phyloP scores from a whole-genome alignment of 1,140 invertebrate species.

The Dryas iulia region DNA sequence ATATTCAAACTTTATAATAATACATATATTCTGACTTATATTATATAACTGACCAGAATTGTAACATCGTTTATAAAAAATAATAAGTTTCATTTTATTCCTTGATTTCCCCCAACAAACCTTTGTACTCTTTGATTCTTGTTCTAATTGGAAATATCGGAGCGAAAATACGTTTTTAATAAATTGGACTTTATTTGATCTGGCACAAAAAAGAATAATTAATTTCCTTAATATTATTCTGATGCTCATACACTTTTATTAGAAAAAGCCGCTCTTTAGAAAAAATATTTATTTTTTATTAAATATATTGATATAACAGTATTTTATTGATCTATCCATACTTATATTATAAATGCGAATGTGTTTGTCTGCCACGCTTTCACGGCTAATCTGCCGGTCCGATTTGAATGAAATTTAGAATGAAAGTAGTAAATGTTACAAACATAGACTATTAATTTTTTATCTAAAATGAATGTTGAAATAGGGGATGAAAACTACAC shows the following conservation, averaged over 20 bases:
- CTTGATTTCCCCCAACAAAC: background rate
- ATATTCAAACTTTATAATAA: no score
- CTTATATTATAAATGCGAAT: no score
- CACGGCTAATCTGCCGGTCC: no score
- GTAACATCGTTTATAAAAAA: background rate
- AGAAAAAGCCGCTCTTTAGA: background rate
- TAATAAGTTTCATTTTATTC: background rate
- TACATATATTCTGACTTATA: no score
- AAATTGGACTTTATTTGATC: constrained; percentile 2
- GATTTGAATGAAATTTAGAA: no score
- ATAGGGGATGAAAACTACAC: no score
- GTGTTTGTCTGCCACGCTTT: no score
- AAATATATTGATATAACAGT: background rate
- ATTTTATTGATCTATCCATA: no score
- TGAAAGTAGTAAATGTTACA: no score
- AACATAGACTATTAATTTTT: no score
- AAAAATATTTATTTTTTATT: background rate
- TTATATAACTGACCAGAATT: background rate
- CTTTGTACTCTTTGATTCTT: constrained; percentile 1
- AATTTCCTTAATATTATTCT: background rate
- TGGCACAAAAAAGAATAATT: background rate
- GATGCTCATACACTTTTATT: background rate
- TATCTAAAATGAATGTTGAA: no score
- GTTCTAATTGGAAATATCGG: constrained; percentile 3
- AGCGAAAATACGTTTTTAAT: constrained; percentile 2